phyloP scores from a whole-genome alignment of 1,140 invertebrate species.

The Drosophila bipectinata region DNA sequence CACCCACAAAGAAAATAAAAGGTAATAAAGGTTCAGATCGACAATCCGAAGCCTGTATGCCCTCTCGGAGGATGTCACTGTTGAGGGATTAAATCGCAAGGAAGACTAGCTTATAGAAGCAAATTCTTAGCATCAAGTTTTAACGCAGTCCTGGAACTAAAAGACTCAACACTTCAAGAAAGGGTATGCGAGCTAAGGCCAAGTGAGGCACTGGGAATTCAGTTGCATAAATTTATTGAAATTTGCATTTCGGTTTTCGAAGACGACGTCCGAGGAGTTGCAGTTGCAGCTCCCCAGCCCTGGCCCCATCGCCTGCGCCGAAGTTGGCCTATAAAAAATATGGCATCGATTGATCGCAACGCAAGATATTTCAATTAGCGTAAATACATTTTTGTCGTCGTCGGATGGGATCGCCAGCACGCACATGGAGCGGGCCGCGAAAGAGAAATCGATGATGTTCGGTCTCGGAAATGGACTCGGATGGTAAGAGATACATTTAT shows the following conservation, averaged over 20 bases:
- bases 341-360: constrained; percentile 81
- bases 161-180: background rate
- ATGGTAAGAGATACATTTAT: constrained; percentile 37
- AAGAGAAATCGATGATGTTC: constrained; percentile 72
- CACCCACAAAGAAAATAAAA: constrained; percentile 66
- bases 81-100: background rate
- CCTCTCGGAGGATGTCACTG: background rate
- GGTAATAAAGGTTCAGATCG: too few relatives aligned
- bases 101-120: too few relatives aligned
- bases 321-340: constrained; percentile 76
- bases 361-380: constrained; percentile 82
- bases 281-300: constrained; percentile 3
- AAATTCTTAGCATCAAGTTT: too few relatives aligned
- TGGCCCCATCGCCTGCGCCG: constrained; percentile 4
- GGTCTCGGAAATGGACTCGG: constrained; percentile 30
- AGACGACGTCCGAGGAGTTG: constrained; percentile 32
- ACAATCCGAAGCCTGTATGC: background rate
- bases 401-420: constrained; percentile 48
- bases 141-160: background rate
- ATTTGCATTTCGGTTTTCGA: constrained; percentile 73
- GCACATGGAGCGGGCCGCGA: constrained; percentile 45
- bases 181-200: constrained; percentile 21
- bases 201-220: constrained; percentile 53
- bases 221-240: constrained; percentile 82
- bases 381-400: constrained; percentile 80